Conservation (phyloP, 2,888 invertebrate species). For the Teleogryllus oceanicus region DNA sequence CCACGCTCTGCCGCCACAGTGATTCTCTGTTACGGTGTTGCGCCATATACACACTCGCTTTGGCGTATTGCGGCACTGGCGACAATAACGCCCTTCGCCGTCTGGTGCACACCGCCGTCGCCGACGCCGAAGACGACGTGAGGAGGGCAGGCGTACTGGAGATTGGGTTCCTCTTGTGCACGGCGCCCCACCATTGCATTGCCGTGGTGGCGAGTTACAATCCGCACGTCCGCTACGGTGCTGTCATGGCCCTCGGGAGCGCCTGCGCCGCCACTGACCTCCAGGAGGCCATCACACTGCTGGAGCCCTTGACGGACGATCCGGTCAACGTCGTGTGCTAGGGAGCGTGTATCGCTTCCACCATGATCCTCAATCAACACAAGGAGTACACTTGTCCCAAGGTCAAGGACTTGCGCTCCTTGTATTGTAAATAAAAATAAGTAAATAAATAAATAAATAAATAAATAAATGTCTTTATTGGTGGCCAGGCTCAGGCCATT, state of each 20-base stretch:
- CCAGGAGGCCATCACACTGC: constrained; percentile 55
- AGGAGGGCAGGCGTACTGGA: constrained; percentile 59
- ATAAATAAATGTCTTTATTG: no score
- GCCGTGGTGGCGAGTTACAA: constrained; percentile 62
- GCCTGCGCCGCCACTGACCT: constrained; percentile 60
- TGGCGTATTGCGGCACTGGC: constrained; percentile 61
- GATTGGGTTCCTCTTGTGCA: constrained; percentile 49
- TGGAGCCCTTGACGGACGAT: constrained; percentile 60
- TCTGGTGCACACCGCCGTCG: constrained; percentile 40
- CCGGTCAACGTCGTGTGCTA: constrained; percentile 62
- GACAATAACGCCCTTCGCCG: constrained; percentile 57
- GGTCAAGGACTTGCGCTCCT: constrained; percentile 55
- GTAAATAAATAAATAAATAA: no score
- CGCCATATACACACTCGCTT: constrained; percentile 57
- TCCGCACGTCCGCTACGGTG: constrained; percentile 48
- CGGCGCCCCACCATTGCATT: constrained; percentile 57
- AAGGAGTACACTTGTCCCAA: constrained; percentile 57
- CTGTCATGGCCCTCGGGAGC: constrained; percentile 59
- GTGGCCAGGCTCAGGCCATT: no score
- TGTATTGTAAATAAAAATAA: no score
- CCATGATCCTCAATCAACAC: constrained; percentile 58
- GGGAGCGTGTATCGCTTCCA: constrained; percentile 55
- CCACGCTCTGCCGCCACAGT: constrained; percentile 52
- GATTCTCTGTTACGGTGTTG: constrained; percentile 46
- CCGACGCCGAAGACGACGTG: constrained; percentile 62